Percentiles rank a stretch among this genome's conserved stretches.
These are phyloP conservation scores for Benthosema pterotum DNA, from an alignment of 2,797 vertebrate genomes.

Conservation along the genomic window DNA sequence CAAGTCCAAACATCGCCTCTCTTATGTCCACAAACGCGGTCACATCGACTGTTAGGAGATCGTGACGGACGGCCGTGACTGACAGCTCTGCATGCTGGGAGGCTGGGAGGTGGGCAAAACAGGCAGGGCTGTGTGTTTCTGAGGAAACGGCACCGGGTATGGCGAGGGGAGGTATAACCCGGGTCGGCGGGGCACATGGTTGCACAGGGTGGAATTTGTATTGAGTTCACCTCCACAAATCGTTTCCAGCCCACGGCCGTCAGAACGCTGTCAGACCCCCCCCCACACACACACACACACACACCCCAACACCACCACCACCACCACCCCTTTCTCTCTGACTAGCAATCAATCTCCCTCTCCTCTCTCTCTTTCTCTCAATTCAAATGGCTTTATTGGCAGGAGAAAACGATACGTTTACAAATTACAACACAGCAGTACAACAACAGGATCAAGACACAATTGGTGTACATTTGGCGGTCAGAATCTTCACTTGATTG, in stretches of 20 bases:
- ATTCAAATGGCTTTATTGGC: too few species aligned
- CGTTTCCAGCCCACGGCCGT: conserved; percentile 73
- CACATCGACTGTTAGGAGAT: conserved; percentile 46
- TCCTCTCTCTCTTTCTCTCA: neutral
- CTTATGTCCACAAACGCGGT: conserved; percentile 64
- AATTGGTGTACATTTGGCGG: too few species aligned
- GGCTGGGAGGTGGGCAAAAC: conserved; percentile 9
- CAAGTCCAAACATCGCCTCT: conserved; percentile 51
- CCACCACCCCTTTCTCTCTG: conserved; percentile 16
- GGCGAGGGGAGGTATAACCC: conserved; percentile 49
- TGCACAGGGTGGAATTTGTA: conserved; percentile 67
- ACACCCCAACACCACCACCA: conserved; percentile 19
- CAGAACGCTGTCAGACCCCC: conserved; percentile 65
- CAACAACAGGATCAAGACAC: too few species aligned
- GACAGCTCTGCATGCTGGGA: conserved; percentile 54
- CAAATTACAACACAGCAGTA: too few species aligned
- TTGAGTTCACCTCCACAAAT: conserved; percentile 69
- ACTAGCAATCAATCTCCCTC: neutral
- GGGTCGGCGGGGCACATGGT: conserved; percentile 59
- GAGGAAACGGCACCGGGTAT: conserved; percentile 25
- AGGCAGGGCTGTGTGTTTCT: conserved; percentile 43
- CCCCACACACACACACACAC: conserved; percentile 8
- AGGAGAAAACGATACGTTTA: too few species aligned
- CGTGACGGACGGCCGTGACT: conserved; percentile 54
- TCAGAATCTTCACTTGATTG: too few species aligned